phyloP scores from a whole-genome alignment of 2,113 vertebrate species.

The Sminthopsis crassicaudata region DNA sequence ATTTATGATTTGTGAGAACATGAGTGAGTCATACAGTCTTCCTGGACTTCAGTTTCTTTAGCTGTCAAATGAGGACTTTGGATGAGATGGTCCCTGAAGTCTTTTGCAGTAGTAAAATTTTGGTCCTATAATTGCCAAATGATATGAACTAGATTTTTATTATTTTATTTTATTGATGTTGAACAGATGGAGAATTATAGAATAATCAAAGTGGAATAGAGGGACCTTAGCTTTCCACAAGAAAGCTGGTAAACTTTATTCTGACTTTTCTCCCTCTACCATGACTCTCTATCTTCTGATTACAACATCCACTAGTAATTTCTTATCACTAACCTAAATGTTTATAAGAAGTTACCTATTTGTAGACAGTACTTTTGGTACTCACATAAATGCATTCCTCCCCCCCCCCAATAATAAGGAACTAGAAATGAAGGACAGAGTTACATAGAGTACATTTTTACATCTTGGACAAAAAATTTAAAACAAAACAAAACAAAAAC shows the following conservation, averaged over 20 bases:
- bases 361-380: neutral
- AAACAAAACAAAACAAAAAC: no score
- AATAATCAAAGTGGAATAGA: neutral
- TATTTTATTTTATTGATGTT: neutral
- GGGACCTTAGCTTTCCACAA: neutral
- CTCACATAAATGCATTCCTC: slow-evolving; percentile 6
- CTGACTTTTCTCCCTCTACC: neutral
- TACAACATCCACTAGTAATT: neutral
- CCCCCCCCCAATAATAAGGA: neutral
- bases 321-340: neutral
- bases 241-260: neutral
- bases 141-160: neutral
- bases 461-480: neutral
- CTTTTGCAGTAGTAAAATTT: no score
- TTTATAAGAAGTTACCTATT: neutral
- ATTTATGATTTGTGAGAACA: neutral
- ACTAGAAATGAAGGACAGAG: neutral
- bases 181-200: neutral
- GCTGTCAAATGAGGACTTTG: neutral
- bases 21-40: neutral
- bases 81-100: neutral
- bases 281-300: neutral
- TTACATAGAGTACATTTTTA: neutral
- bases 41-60: neutral
- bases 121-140: neutral